A percentile compares a stretch with the other conserved stretches of the same genome.
Conservation (phyloP, 2,888 invertebrate genomes). For the Embidobia sp. region DNA sequence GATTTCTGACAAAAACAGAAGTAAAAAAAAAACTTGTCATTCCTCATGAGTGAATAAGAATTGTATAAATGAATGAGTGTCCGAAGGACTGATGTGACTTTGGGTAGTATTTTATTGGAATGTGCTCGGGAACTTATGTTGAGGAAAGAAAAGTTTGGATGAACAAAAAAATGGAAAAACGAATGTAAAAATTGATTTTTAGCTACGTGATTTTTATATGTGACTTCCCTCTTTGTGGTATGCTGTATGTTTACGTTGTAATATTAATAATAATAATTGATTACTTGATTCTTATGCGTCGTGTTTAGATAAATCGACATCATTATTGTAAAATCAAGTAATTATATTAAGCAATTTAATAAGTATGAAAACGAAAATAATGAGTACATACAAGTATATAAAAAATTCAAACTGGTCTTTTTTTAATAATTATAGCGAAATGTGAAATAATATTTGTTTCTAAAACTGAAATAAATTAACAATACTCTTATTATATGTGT, state of each 20-base stretch:
- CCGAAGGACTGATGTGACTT: slow-evolving; percentile 54
- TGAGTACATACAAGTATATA: slow-evolving; percentile 67
- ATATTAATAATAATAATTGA: slow-evolving; percentile 32
- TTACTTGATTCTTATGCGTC: slow-evolving; percentile 46
- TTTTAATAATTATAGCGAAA: slow-evolving; percentile 61
- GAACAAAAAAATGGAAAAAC: slow-evolving; percentile 28
- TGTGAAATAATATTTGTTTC: slow-evolving; percentile 21
- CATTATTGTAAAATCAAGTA: slow-evolving; percentile 53
- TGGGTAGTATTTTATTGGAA: slow-evolving; percentile 57
- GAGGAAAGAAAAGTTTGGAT: slow-evolving; percentile 63
- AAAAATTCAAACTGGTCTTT: slow-evolving; percentile 14
- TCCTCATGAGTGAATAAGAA: slow-evolving; percentile 63
- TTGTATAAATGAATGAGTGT: slow-evolving; percentile 62
- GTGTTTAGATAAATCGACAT: slow-evolving; percentile 9
- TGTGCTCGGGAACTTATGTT: slow-evolving; percentile 48
- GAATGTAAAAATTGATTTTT: slow-evolving; percentile 56
- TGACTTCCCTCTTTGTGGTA: slow-evolving; percentile 50
- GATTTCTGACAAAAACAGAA: slow-evolving; percentile 21
- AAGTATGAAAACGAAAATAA: slow-evolving; percentile 48
- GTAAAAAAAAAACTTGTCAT: slow-evolving; percentile 58
- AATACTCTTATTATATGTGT: slow-evolving; percentile 71
- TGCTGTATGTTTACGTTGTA: slow-evolving; percentile 54
- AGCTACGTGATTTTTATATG: slow-evolving; percentile 52
- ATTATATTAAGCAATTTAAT: slow-evolving; percentile 34
- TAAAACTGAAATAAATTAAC: slow-evolving; percentile 59